Percentiles rank a stretch among this genome's conserved stretches.
These are phyloP conservation scores for Oxyruncus cristatus DNA, from an alignment of 2,113 vertebrate genomes.

Conservation along the genomic window DNA sequence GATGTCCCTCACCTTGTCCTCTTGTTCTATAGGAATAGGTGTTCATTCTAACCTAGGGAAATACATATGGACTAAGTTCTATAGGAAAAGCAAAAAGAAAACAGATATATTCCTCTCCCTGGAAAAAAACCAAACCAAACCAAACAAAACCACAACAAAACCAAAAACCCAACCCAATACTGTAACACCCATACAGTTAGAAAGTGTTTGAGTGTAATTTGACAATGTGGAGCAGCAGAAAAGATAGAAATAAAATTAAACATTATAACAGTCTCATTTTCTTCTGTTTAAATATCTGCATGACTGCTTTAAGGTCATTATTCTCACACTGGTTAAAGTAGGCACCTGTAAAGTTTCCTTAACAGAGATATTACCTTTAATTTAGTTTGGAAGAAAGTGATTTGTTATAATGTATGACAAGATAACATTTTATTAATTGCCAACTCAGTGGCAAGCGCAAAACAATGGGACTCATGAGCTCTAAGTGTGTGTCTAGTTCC, in stretches of 20 bases:
- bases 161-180: not conserved
- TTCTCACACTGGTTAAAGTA: constrained; percentile 7
- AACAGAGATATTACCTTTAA: constrained; percentile 23
- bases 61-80: not conserved
- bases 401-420: not conserved
- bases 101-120: not conserved
- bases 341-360: not conserved
- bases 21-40: not conserved
- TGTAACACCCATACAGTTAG: fast-evolving
- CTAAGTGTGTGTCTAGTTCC: not conserved
- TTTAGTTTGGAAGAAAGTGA: constrained; percentile 7
- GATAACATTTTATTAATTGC: constrained; percentile 23
- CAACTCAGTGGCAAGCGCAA: not conserved
- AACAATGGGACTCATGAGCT: not conserved
- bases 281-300: not conserved
- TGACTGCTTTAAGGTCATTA: not conserved
- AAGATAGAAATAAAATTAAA: not conserved
- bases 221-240: not conserved
- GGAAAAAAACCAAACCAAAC: not conserved
- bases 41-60: not conserved
- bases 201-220: not conserved
- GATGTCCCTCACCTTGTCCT: not conserved
- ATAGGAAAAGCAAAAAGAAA: not conserved
- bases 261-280: not conserved
- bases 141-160: not conserved